Base-by-base conservation (phyloP, 2,888 invertebrate genomes). In the Caenorhabditis sp. region DNA sequence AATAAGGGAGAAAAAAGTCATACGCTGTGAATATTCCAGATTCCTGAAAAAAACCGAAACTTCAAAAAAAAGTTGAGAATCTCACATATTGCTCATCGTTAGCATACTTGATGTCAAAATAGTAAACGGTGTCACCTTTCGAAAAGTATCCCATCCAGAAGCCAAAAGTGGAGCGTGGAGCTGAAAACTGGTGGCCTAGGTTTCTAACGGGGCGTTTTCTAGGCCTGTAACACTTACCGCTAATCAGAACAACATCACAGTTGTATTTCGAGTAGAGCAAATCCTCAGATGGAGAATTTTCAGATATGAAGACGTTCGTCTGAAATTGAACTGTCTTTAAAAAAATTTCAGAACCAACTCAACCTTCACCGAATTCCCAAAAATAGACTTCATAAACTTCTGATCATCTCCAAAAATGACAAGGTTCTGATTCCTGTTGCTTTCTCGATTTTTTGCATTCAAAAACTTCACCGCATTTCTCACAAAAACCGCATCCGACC, bases 131-230 rank as follows among this genome's bases (percentile, higher is more conserved):
- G n/a, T 64, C 47, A 26, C 63, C 63, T 14, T 12, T 44, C 2
- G 63, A 64, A 14, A 64, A 64, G n/a, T 64, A 64, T 1, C 63
- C 63, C 44, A 64, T 64, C 63, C 63, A 64, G n/a, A 26, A 64
- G 4, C 63, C 63, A 14, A 64, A 64, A 28, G 63, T 64, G 2
- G 63, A 64, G 19, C 47, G 63, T 10, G 63, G 63, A 16, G 63
- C 63, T 64, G 47, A n/a, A 64, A 44, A 28, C 7, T 31, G 31
- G 7, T 31, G 31, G 31, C 31, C 31, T 31, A 31, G 31, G 31
- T 31, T 31, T 31, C n/a, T n/a, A n/a, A n/a, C n/a, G n/a, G n/a
- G n/a, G n/a, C 7, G 31, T 10, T 16, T n/a, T 16, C 4, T 8
- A 56, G 26, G 14, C 8, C 56, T 2, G 22, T 19, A 38, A 19